A percentile compares a stretch with the other conserved stretches of the same genome.
Evolutionary conservation across 2,113 vertebrate genomes (phyloP).

Genomic region (Pan paniscus): DNA sequence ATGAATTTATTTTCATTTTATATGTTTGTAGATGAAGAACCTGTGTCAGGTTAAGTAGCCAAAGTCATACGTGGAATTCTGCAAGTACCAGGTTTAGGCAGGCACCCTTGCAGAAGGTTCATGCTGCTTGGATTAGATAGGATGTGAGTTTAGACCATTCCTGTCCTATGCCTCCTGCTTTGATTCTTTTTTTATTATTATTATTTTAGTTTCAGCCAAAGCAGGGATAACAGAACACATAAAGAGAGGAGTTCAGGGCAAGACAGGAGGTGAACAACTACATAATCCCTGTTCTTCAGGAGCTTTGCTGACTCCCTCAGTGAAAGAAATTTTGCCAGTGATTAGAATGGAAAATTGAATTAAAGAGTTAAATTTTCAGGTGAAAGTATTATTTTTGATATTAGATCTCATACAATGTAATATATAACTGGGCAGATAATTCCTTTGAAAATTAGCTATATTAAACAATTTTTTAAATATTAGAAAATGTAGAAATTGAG

Average conservation of each 20-base stretch:
- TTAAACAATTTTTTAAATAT: constrained; percentile 15
- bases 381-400: constrained; percentile 42
- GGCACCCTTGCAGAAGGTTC: background rate
- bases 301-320: background rate
- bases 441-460: constrained; percentile 43
- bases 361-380: background rate
- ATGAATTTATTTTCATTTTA: constrained; percentile 11
- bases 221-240: background rate
- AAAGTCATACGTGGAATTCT: background rate
- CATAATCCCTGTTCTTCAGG: background rate
- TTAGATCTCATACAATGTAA: background rate
- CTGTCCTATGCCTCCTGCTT: background rate
- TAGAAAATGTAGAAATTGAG: constrained; percentile 43
- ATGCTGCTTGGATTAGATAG: background rate
- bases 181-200: background rate
- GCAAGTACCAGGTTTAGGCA: background rate
- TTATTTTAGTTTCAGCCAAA: background rate
- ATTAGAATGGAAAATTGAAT: constrained; percentile 1
- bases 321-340: constrained; percentile 35
- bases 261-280: background rate
- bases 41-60: background rate
- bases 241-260: background rate
- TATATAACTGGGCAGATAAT: background rate
- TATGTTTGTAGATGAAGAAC: background rate
- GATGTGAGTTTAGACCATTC: background rate